These are phyloP conservation scores for Junonia oenone DNA, from an alignment of 2,888 invertebrate genomes.

Conservation along the genomic window DNA sequence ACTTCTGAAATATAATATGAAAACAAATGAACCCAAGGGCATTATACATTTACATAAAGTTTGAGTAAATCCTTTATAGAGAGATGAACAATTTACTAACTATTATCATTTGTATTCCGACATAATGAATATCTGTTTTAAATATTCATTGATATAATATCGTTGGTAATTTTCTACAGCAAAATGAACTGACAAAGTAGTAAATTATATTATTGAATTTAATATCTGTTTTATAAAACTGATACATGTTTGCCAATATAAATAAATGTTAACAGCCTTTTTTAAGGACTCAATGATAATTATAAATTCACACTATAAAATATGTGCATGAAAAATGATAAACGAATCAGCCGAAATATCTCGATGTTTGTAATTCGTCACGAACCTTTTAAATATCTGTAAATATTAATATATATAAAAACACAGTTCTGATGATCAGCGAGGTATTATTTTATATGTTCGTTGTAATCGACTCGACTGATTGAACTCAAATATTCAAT, in stretches of 20 bases:
- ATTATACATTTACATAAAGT: conserved; percentile 18
- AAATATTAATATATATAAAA: conserved; percentile 48
- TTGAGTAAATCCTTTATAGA: conserved; percentile 14
- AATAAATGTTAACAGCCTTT: not conserved
- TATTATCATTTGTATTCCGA: conserved; percentile 10
- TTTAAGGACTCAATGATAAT: not conserved
- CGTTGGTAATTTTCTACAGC: conserved; percentile 2
- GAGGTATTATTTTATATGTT: conserved; percentile 57
- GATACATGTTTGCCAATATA: not conserved
- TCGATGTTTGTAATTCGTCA: conserved; percentile 5
- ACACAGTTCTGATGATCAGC: conserved; percentile 52
- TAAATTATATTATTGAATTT: not conserved
- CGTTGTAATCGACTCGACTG: conserved; percentile 65
- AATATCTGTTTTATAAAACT: not conserved
- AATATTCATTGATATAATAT: conserved; percentile 8
- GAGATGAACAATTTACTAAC: conserved; percentile 18
- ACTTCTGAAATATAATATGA: not conserved
- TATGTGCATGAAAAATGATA: not conserved
- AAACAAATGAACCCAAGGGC: not conserved
- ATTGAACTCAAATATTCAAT: conserved; percentile 65
- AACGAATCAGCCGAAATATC: not conserved
- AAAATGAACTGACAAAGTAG: not conserved
- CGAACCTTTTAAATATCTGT: conserved; percentile 10
- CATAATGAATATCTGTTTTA: conserved; percentile 20
- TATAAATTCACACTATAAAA: not conserved